Evolutionary conservation across 2,113 vertebrate genomes (phyloP).

Genomic region (Oncorhynchus mykiss): DNA sequence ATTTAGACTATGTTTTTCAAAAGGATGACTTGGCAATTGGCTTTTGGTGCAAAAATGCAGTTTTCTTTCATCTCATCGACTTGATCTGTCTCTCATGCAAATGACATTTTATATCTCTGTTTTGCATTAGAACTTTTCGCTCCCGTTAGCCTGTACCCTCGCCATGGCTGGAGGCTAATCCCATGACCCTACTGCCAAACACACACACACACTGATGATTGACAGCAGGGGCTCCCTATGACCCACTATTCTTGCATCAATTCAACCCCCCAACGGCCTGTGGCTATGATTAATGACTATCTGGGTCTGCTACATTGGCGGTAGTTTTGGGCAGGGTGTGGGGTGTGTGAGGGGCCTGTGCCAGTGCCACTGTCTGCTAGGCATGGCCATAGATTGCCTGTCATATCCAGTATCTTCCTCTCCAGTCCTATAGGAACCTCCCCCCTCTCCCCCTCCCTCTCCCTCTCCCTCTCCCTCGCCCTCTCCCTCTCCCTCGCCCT

Average conservation of each 20-base stretch:
- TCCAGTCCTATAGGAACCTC: not conserved
- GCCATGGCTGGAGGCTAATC: constrained; percentile 55
- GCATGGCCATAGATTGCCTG: not conserved
- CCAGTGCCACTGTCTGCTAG: constrained; percentile 2
- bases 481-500: not conserved
- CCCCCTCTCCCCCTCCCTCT: constrained; percentile 19
- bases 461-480: constrained; percentile 26
- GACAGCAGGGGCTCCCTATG: constrained; percentile 74
- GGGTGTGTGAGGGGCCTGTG: not conserved
- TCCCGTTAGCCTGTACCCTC: not conserved
- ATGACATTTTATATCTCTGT: constrained; percentile 30
- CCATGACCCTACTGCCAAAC: constrained; percentile 32
- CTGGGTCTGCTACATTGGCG: constrained; percentile 58
- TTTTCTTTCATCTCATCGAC: constrained; percentile 36
- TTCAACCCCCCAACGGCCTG: constrained; percentile 67
- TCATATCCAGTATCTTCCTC: constrained; percentile 41
- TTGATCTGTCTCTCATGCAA: constrained; percentile 61
- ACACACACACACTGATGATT: constrained; percentile 57
- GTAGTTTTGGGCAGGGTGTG: constrained; percentile 10
- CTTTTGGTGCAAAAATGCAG: constrained; percentile 4
- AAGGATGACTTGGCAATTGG: constrained; percentile 29
- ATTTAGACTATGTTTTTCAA: constrained; percentile 25
- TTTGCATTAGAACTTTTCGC: not conserved
- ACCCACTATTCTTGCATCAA: constrained; percentile 75
- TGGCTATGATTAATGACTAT: constrained; percentile 72